Conservation (phyloP, 2,797 vertebrate species). For the Acropternis orthonyx region DNA sequence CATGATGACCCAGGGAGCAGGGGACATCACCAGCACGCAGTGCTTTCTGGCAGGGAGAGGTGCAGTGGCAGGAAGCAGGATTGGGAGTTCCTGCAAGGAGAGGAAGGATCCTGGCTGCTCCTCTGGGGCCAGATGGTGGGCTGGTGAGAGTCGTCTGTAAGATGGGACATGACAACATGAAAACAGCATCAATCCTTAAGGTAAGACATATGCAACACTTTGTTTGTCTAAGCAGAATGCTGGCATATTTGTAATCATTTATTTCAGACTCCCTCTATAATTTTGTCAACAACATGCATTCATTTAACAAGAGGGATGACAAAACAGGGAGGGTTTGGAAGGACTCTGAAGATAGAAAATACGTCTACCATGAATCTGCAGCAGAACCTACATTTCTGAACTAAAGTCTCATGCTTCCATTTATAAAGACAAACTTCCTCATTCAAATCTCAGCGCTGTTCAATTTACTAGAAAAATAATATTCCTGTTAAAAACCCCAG, state of each 20-base stretch:
- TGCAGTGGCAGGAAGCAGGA: neutral
- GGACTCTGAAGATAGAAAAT: neutral
- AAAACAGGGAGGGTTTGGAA: neutral
- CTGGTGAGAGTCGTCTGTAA: neutral
- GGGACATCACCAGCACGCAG: neutral
- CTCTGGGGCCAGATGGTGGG: neutral
- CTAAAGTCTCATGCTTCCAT: neutral
- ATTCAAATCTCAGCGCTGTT: neutral
- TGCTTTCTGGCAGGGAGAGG: neutral
- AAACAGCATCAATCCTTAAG: neutral
- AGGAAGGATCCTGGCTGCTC: neutral
- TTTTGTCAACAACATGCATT: neutral
- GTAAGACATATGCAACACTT: neutral
- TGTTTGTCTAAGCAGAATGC: neutral
- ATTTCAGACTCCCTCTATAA: neutral
- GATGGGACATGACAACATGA: neutral
- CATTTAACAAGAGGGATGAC: neutral
- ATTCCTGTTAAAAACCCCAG: neutral
- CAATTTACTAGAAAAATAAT: constrained; percentile 3
- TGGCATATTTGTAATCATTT: neutral
- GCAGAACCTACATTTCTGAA: neutral
- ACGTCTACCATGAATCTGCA: neutral
- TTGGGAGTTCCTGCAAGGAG: neutral
- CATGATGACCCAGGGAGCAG: neutral
- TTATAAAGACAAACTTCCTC: neutral